Conservation (phyloP, 2,113 vertebrate species). For the Oncorhynchus gorbuscha region DNA sequence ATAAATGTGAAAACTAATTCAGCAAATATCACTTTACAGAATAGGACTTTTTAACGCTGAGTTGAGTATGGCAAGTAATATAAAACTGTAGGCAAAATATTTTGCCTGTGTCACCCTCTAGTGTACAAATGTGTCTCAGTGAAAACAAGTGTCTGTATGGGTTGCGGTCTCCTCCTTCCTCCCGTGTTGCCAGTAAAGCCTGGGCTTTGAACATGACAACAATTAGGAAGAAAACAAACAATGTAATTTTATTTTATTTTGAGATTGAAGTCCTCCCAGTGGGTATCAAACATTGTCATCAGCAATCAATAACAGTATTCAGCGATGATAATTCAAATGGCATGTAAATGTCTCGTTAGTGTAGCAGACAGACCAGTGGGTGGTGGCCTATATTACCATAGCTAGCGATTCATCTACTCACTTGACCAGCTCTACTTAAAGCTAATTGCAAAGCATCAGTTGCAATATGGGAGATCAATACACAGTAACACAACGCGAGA, state of each 20-base stretch:
- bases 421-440: neutral
- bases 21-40: neutral
- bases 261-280: neutral
- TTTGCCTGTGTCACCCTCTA: neutral
- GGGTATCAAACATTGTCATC: neutral
- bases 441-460: neutral
- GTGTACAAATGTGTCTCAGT: neutral
- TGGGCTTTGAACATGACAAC: neutral
- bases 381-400: conserved; percentile 31
- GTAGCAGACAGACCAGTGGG: conserved; percentile 41
- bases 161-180: too few relatives aligned
- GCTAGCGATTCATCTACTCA: neutral
- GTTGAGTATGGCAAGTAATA: too few relatives aligned
- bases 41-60: neutral
- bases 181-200: too few relatives aligned
- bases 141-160: neutral
- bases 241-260: neutral
- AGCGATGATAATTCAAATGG: neutral
- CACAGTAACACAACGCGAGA: neutral
- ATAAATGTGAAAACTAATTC: neutral
- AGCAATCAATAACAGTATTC: neutral
- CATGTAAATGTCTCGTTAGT: neutral
- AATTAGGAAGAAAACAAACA: neutral
- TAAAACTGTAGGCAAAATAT: neutral
- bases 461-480: too few relatives aligned